Evolutionary conservation across 2,888 invertebrate species (phyloP).

Genomic region (Torymus aiolomorphi): DNA sequence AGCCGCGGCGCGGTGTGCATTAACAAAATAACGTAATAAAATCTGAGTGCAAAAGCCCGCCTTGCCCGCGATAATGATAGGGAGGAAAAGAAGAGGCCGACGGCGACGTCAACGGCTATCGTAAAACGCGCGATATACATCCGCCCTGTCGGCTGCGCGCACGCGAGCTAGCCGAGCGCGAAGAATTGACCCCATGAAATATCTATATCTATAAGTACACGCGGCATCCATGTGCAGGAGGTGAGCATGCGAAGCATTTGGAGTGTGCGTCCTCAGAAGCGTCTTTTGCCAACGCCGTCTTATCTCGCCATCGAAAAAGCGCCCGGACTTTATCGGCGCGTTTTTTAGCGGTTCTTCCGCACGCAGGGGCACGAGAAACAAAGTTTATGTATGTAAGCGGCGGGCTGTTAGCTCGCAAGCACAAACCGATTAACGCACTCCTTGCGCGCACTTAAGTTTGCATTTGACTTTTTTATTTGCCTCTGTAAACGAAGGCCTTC

Average conservation of each 20-base stretch:
- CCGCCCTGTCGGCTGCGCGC: constrained; percentile 65
- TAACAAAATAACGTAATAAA: constrained; percentile 75
- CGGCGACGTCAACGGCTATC: constrained; percentile 58
- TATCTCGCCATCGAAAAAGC: constrained; percentile 33
- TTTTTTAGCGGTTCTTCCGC: constrained; percentile 45
- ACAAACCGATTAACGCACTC: constrained; percentile 22
- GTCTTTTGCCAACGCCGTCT: constrained; percentile 9
- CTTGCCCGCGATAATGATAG: constrained; percentile 46
- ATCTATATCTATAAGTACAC: constrained; percentile 28
- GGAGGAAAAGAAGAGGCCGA: background rate
- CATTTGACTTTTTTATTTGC: constrained; percentile 7
- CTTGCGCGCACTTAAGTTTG: constrained; percentile 29
- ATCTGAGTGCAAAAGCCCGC: constrained; percentile 65
- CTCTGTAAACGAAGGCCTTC: constrained; percentile 29
- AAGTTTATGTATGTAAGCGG: constrained; percentile 43
- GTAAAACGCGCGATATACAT: constrained; percentile 68
- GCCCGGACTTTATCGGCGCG: constrained; percentile 42
- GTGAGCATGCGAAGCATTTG: constrained; percentile 43
- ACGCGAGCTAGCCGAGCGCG: constrained; percentile 63
- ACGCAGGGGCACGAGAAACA: constrained; percentile 40
- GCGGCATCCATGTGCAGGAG: too few relatives aligned
- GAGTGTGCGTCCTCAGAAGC: constrained; percentile 40
- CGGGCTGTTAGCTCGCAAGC: constrained; percentile 40
- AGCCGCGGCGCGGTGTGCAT: constrained; percentile 65
- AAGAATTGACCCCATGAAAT: constrained; percentile 69